Evolutionary conservation across 2,888 invertebrate species (phyloP), one percentile per base, ranked within the genome.

Genomic region (Camponotus fellah): DNA sequence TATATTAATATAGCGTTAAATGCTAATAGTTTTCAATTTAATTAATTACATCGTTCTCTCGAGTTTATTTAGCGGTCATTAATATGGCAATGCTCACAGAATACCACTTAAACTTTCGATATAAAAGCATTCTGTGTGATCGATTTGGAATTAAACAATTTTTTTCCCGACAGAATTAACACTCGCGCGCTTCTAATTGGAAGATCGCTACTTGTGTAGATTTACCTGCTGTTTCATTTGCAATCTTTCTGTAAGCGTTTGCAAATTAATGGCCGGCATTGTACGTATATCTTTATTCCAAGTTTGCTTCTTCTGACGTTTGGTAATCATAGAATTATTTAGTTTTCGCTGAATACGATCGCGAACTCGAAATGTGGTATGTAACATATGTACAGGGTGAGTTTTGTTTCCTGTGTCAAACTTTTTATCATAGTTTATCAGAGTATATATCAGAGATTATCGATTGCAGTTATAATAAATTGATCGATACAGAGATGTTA

Each of bases 61-160:
- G 21, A 56, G 32, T n/a, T 56, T 21, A 26, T n/a, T 0, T 66
- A 43, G 12, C 12, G 14, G 14, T n/a, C 32, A 43, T 68, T 77
- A 77, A 77, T 26, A 40, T 26, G 40, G n/a, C 40, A 77, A 56
- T 17, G 43, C 17, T 77, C 65, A 53, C 26, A 8, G 53, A 34
- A 9, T 34, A 72, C 34, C 4, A 26, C 26, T 26, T 26, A 14
- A 32, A 9, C 32, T 32, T 21, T 1, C 26, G 26, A 10, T 3
- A 17, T n/a, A 56, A 66, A 40, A 66, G 12, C 26, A 65, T 26
- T 65, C 12, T 37, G 49, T 9, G 17, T 26, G 34, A 49, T 72
- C 8, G 21, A 66, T 53, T n/a, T 14, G 6, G 4, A 6, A 8
- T 75, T 21, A 34, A 34, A 34, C 34, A 9, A 74, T 64, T 64